Evolutionary conservation across 2,113 vertebrate species (phyloP), one percentile per base, ranked within the genome.

Genomic region (Rhinopithecus roxellana): DNA sequence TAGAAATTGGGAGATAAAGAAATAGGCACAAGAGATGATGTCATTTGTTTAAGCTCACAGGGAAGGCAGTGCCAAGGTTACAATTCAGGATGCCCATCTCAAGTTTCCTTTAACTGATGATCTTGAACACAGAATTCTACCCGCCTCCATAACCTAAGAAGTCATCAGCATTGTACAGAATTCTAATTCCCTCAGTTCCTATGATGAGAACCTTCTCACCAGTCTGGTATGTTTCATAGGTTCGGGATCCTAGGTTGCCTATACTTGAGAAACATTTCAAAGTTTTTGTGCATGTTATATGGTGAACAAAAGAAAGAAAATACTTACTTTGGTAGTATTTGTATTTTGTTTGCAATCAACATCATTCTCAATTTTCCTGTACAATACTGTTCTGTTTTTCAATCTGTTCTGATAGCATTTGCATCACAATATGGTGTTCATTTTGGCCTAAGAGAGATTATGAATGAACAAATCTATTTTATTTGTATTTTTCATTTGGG

Each of bases 1-100:
- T 91, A 93, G 86, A 93, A 92, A 85, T 25, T 80, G 70, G 50
- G 84, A 88, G 67, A 95, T 83, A 85, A 95, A 77, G 55, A 96
- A 81, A 59, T 25, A 77, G 74, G 43, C 40, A 88, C 30, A 81
- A 94, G 70, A 61, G 45, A 94, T 94, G 84, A 96, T 88, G 64
- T 90, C 92, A 97, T 86, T 52, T 92, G 75, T 72, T 67, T 80
- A 74, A 96, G 72, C 64, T 92, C 89, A 93, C 64, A 55, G 23
- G 16, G 30, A 83, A 13, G 35, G 22, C 57, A n/a, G 43, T 90
- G 18, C 48, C 88, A 75, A 59, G 64, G 82, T 95, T 85, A 59
- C 45, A 83, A 72, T 83, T 95, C 89, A 89, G 93, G 64, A 90
- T 30, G 8, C 30, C 45, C 10, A 1, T 59, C 74, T 97, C 67